A percentile compares a stretch with the other conserved stretches of the same genome.
Conservation (phyloP, 1,140 invertebrate genomes). For the Gyrodactylus salaris region DNA sequence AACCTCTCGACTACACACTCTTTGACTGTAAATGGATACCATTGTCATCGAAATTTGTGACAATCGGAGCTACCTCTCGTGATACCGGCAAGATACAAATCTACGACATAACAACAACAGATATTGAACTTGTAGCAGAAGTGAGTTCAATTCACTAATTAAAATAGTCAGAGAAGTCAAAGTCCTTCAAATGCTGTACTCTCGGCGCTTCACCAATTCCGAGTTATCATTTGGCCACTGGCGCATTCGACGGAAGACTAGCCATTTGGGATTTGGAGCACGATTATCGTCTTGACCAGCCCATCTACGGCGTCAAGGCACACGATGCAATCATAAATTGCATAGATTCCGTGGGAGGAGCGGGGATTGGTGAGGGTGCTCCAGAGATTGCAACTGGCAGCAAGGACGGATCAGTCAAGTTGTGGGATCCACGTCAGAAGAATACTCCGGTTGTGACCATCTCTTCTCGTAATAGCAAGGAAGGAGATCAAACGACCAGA, state of each 20-base stretch:
- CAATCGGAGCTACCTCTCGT: constrained; percentile 44
- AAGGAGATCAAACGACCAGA: constrained; percentile 24
- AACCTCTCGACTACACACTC: constrained; percentile 43
- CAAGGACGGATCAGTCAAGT: constrained; percentile 56
- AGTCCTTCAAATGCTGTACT: constrained; percentile 58
- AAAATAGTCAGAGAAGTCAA: constrained; percentile 32
- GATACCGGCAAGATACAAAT: constrained; percentile 49
- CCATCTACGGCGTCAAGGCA: constrained; percentile 43
- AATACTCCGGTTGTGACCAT: constrained; percentile 50
- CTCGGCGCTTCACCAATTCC: constrained; percentile 48
- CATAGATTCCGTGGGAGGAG: constrained; percentile 64
- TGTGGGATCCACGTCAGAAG: constrained; percentile 62
- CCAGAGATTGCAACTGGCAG: constrained; percentile 72
- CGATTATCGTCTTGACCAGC: constrained; percentile 21
- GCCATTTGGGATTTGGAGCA: constrained; percentile 54
- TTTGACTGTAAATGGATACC: constrained; percentile 81
- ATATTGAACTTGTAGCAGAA: constrained; percentile 34
- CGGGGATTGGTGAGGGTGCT: constrained; percentile 39
- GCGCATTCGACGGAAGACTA: constrained; percentile 52
- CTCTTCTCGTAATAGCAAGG: constrained; percentile 25
- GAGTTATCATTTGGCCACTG: constrained; percentile 45
- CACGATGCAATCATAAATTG: constrained; percentile 58
- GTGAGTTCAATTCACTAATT: constrained; percentile 12
- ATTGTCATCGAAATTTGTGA: constrained; percentile 52
- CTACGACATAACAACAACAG: constrained; percentile 39